Evolutionary conservation across 2,797 vertebrate species (phyloP), one percentile per base, ranked within the genome.

Genomic region (Chloroceryle amazona): DNA sequence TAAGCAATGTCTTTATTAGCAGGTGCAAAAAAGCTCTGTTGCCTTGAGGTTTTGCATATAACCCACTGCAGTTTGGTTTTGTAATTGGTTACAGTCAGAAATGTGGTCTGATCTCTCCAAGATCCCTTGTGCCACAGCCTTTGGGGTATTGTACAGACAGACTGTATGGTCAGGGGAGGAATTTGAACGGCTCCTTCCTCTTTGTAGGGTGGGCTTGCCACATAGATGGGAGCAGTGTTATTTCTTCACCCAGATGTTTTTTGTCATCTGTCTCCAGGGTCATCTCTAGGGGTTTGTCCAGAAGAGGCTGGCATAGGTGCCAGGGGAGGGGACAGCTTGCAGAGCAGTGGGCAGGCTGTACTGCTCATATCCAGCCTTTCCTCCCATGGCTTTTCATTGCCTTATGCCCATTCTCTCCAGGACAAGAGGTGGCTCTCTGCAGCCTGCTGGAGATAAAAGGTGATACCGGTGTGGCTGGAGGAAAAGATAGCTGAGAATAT

Each of bases 21-120:
- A 96, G 90, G 91, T 96, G 88, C 86, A 65, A 21, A 63, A 67
- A 74, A 52, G 5, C 33, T 37, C 67, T 49, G 15, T 80, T 86
- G 57, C 60, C 58, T 68, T 65, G 88, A 84, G n/a, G 8, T 90
- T 90, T 54, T 57, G 60, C 46, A 21, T 46, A 67, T 31, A 80
- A 12, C 49, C 65, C 0, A 1, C 47, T 55, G 66, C 31, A 42
- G 67, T 55, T 67, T 76, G 83, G 11, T 49, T 73, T 85, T 61
- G n/a, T 84, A 75, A 16, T 25, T 75, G 62, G 20, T 80, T 60
- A 20, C 5, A 4, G 82, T 85, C 58, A 87, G 70, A 93, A 96
- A 47, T 58, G 73, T 74, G 55, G 26, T 73, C 63, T 57, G 51
- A 73, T 86, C 33, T 76, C 63, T 73, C 21, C 0, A 1, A 71